Base-by-base conservation (phyloP, 1,140 invertebrate genomes). In the Venustaconcha ellipsiformis region DNA sequence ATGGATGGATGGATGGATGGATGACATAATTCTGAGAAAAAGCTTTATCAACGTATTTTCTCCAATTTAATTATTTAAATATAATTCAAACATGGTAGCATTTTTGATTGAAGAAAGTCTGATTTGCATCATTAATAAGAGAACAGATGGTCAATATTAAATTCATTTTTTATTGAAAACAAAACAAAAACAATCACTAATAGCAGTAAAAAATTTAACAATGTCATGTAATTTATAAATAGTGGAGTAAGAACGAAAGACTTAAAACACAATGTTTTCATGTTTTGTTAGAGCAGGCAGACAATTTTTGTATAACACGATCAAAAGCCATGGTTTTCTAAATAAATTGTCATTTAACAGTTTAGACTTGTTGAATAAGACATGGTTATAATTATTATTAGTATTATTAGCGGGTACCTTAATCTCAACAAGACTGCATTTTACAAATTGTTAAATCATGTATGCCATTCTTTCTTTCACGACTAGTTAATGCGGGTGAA, bases 401-500 rank as follows among this genome's bases (percentile, higher is more conserved):
- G 26, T 30, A 30, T 30, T 30, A 30, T 30, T 30, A 30, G 26
- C 26, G 26, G 26, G 26, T 30, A 30, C 26, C 26, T 30, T 30
- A 30, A 30, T 17, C 20, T 20, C 20, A 60, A 60, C 15, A 62
- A 62, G 18, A 18, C 18, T 62, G 5, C 59, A 62, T 4, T 23
- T 18, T 23, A n/a, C 23, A 18, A 18, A 62, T 62, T n/a, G 11
- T n/a, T 23, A 62, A 18, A 23, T n/a, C 59, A 5, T 62, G 5
- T 4, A 62, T 23, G 18, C 59, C 18, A 62, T 48, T 48, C 37
- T 48, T 48, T 48, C 37, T 48, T 48, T 48, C 37, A 48, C 37
- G 37, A 48, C n/a, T 20, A 23, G 65, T 37, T 12, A 26, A 13
- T 23, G 58, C 57, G 56, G 62, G 77, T 17, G 66, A 70, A n/a